phyloP scores from a whole-genome alignment of 1,140 invertebrate species.

The Drosophila tsacasi region DNA sequence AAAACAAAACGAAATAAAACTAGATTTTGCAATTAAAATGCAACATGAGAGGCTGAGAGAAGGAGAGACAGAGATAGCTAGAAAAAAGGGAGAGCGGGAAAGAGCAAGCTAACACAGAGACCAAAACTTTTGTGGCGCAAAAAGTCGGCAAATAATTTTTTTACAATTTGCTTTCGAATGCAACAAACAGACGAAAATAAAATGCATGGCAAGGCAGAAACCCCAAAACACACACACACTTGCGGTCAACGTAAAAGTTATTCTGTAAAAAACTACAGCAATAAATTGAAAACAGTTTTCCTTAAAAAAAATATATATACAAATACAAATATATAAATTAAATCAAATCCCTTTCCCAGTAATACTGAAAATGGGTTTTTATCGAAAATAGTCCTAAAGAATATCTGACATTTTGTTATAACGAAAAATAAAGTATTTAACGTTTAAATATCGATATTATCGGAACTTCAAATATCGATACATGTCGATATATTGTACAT shows the following conservation, averaged over 20 bases:
- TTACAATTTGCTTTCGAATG: constrained; percentile 57
- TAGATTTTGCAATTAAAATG: constrained; percentile 72
- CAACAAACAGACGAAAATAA: constrained; percentile 43
- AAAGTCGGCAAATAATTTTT: constrained; percentile 73
- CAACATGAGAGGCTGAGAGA: constrained; percentile 31
- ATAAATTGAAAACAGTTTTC: background rate
- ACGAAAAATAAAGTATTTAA: background rate
- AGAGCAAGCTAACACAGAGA: background rate
- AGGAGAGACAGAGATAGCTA: background rate
- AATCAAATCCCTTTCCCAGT: background rate
- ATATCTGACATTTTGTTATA: background rate
- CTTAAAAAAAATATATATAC: too few relatives aligned
- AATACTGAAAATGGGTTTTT: background rate
- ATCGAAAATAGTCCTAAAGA: background rate
- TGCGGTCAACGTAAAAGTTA: constrained; percentile 1
- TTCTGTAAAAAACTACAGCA: background rate
- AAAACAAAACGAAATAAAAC: constrained; percentile 59
- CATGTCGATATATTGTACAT: too few relatives aligned
- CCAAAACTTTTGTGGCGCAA: constrained; percentile 33
- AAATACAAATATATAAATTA: background rate
- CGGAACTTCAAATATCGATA: too few relatives aligned
- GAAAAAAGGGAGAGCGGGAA: background rate
- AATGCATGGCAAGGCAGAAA: constrained; percentile 48
- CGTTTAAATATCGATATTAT: background rate
- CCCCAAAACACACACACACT: constrained; percentile 3